These are phyloP conservation scores for Corythornis cristatus DNA, from an alignment of 2,113 vertebrate species.

Conservation along the genomic window DNA sequence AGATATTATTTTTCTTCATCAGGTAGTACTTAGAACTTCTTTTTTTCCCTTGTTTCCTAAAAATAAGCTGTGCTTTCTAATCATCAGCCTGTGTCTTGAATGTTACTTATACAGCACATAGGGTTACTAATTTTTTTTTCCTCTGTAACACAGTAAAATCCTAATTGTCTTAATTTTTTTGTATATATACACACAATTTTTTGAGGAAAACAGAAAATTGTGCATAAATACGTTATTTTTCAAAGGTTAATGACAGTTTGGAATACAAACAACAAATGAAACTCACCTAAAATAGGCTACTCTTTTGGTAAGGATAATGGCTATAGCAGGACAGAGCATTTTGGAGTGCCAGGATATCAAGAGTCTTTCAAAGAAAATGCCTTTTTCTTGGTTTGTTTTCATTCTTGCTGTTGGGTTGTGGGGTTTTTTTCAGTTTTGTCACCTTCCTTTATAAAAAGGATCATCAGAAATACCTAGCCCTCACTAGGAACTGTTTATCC, in stretches of 20 bases:
- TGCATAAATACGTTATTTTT: not conserved
- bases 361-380: not conserved
- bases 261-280: not conserved
- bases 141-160: not conserved
- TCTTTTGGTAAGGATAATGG: not conserved
- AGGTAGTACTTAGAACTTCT: not conserved
- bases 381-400: too few species aligned
- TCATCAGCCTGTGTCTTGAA: not conserved
- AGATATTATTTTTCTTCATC: not conserved
- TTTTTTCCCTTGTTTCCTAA: not conserved
- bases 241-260: not conserved
- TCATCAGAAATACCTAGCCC: not conserved
- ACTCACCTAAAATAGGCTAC: not conserved
- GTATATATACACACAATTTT: rapidly evolving
- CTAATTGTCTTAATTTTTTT: not conserved
- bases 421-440: not conserved
- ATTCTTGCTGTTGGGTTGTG: too few species aligned
- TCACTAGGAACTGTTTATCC: not conserved
- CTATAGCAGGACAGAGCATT: not conserved
- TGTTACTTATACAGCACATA: not conserved
- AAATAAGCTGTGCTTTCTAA: not conserved
- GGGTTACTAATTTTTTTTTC: not conserved
- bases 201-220: not conserved
- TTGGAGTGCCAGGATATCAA: not conserved
- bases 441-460: not conserved